Percentiles rank a stretch among this genome's conserved stretches.
Conservation (phyloP, 2,797 vertebrate genomes). For the Coendou prehensilis region DNA sequence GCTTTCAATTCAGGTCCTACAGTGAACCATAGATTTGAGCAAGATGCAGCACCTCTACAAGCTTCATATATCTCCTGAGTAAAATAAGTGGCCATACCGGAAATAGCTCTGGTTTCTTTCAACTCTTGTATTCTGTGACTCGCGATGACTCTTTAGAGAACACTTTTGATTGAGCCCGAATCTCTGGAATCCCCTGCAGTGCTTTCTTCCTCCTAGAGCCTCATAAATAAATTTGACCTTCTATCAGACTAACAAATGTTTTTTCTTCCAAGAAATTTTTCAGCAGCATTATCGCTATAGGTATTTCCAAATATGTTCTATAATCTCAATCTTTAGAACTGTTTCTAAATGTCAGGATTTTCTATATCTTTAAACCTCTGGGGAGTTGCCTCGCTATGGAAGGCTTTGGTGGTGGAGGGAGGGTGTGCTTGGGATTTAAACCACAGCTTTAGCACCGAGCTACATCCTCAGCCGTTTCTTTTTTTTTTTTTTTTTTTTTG, state of each 20-base stretch:
- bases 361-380: not conserved
- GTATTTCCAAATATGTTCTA: not conserved
- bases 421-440: not conserved
- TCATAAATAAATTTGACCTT: not conserved
- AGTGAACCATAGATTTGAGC: not conserved
- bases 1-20: not conserved
- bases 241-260: not conserved
- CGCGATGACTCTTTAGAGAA: not conserved
- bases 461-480: not conserved
- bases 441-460: not conserved
- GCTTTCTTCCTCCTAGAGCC: not conserved
- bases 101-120: not conserved
- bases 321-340: not conserved
- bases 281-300: not conserved
- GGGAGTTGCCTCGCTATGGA: not conserved
- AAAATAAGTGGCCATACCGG: not conserved
- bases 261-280: constrained; percentile 20
- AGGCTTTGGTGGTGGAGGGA: not conserved
- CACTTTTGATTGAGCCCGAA: not conserved
- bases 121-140: not conserved
- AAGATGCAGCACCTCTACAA: not conserved
- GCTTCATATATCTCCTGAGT: not conserved
- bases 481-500: not conserved
- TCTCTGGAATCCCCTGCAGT: not conserved
- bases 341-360: not conserved